Conservation (phyloP, 2,888 invertebrate genomes). For the Teinopalpus imperialis region DNA sequence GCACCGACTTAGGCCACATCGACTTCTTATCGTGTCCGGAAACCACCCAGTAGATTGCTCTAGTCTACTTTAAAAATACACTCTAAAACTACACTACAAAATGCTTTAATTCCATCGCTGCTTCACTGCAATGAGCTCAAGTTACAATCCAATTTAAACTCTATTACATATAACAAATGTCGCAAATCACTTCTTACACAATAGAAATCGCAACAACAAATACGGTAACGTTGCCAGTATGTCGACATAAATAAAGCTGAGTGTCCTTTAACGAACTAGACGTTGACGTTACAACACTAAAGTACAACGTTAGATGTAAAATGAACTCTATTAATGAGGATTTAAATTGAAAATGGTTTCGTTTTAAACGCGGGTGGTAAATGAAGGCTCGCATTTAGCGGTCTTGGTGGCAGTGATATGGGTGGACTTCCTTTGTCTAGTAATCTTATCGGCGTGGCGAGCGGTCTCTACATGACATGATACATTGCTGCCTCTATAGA, state of each 20-base stretch:
- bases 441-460: slow-evolving; percentile 76
- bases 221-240: slow-evolving; percentile 76
- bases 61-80: slow-evolving; percentile 48
- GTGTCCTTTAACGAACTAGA: slow-evolving; percentile 80
- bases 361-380: slow-evolving; percentile 54
- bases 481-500: slow-evolving; percentile 63
- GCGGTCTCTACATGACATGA: slow-evolving; percentile 70
- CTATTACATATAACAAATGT: slow-evolving; percentile 50
- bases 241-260: slow-evolving; percentile 80
- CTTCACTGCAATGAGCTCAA: slow-evolving; percentile 35
- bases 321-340: slow-evolving; percentile 53
- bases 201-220: slow-evolving; percentile 57
- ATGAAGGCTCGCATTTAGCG: slow-evolving; percentile 76
- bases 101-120: slow-evolving; percentile 53
- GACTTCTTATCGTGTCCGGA: slow-evolving; percentile 77
- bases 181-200: slow-evolving; percentile 42
- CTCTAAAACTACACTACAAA: slow-evolving; percentile 48
- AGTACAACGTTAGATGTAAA: slow-evolving; percentile 53
- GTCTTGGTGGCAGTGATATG: slow-evolving; percentile 74
- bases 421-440: slow-evolving; percentile 81
- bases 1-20: slow-evolving; percentile 68
- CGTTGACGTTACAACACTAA: slow-evolving; percentile 73
- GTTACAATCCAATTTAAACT: slow-evolving; percentile 47
- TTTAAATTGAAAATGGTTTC: slow-evolving; percentile 50
- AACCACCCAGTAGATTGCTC: slow-evolving; percentile 51